phyloP scores from a whole-genome alignment of 30 jellyfish, hydroid and myxozoan genomes.

The Aurelia coerulea region DNA sequence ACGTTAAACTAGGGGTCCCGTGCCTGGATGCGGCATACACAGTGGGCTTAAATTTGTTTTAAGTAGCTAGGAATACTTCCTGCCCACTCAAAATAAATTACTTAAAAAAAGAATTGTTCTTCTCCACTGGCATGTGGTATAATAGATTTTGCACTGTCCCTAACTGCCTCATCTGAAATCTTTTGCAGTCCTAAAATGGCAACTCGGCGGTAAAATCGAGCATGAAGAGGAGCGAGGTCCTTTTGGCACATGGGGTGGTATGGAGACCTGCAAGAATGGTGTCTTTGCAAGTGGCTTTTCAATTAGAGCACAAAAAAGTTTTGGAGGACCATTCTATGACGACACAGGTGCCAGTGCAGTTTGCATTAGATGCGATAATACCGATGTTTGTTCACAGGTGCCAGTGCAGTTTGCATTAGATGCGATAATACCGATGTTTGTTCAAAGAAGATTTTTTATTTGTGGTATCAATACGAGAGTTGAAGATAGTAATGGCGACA shows the following conservation, averaged over 20 bases:
- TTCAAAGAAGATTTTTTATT: slow-evolving; percentile 17
- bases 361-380: slow-evolving; percentile 38
- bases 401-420: slow-evolving; percentile 54
- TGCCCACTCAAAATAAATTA: no score
- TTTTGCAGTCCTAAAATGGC: no score
- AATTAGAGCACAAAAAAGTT: slow-evolving; percentile 7
- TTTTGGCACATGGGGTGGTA: slow-evolving; percentile 61
- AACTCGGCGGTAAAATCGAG: no score
- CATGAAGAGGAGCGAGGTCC: slow-evolving; percentile 10
- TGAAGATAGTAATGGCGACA: slow-evolving; percentile 56
- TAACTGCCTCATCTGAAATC: no score
- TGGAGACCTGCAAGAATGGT: slow-evolving; percentile 53
- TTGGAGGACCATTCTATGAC: slow-evolving; percentile 14
- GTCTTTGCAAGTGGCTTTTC: slow-evolving; percentile 43
- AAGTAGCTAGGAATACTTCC: no score
- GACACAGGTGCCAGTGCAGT: slow-evolving; percentile 66
- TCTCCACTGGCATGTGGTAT: no score
- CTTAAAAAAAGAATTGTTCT: no score
- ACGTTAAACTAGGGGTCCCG: no score
- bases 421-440: slow-evolving; percentile 11
- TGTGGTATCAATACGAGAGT: slow-evolving; percentile 71
- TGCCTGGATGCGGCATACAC: no score
- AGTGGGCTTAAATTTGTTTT: no score
- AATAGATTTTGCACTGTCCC: no score
- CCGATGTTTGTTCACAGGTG: no score